Conservation (phyloP, 2,888 invertebrate genomes). For the Gnatocerus cornutus region DNA sequence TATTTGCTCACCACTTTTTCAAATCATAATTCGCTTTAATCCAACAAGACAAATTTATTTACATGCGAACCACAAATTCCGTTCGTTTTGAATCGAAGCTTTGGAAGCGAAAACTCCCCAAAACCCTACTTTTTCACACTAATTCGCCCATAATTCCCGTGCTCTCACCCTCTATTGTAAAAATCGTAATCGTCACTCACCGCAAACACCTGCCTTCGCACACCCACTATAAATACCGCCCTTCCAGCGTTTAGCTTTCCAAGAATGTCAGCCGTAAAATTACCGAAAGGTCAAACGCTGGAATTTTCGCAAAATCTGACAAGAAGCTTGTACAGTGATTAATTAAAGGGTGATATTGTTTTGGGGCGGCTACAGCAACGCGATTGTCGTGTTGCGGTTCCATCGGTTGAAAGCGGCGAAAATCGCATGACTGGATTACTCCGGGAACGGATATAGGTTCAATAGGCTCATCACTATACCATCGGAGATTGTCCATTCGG, state of each 20-base stretch:
- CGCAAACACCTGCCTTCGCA: neutral
- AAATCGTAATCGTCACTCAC: constrained; percentile 12
- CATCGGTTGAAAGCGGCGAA: constrained; percentile 26
- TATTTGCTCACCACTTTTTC: neutral
- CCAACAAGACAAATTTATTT: constrained; percentile 19
- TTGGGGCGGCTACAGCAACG: neutral
- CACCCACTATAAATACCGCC: constrained; percentile 1
- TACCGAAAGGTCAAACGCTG: neutral
- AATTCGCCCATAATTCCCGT: constrained; percentile 3
- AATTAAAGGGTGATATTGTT: constrained; percentile 25
- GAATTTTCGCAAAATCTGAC: neutral
- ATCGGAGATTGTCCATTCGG: constrained; percentile 31
- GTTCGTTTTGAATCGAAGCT: neutral
- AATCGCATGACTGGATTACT: constrained; percentile 44
- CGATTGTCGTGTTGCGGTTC: constrained; percentile 32
- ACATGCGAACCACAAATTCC: constrained; percentile 13
- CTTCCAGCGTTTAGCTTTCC: neutral
- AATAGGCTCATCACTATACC: constrained; percentile 40
- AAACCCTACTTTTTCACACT: constrained; percentile 5
- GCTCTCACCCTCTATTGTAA: constrained; percentile 1
- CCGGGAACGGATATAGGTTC: constrained; percentile 32
- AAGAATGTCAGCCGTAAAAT: constrained; percentile 26
- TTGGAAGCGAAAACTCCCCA: neutral
- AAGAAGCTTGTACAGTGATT: constrained; percentile 6
- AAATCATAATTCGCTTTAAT: constrained; percentile 11